Base-by-base conservation (phyloP, 2,888 invertebrate genomes). In the Athalia circularis region DNA sequence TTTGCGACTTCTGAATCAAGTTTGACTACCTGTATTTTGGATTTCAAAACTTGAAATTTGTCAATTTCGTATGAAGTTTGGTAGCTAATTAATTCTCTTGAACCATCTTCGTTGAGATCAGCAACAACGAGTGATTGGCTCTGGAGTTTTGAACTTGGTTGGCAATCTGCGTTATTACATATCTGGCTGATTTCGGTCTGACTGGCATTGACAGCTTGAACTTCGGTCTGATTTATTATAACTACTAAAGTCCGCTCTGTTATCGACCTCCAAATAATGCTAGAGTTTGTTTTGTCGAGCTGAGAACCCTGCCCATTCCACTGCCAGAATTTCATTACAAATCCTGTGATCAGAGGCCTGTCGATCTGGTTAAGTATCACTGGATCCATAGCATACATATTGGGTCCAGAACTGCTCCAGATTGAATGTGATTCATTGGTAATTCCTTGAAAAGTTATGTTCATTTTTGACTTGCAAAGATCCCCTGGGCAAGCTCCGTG, bases 271-370 rank as follows among this genome's bases (percentile, higher is more conserved):
- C 86, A 84, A 9, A 72, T 72, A 5, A 83, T 65, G 59, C 81
- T 61, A 3, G 67, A 64, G 50, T 77, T 79, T 47, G 70, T 57
- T 47, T 52, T 43, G n/a, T 70, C 54, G 9, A 62, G 7, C 43
- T 68, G 43, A 4, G 78, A 82, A 64, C 76, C 72, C 89, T 91
- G 92, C 88, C 91, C 92, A 81, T 92, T 92, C 95, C 95, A 96
- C 86, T 95, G 94, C 96, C 96, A 96, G 90, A 96, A 94, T 91
- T 96, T 96, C 83, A 96, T 90, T 15, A 95, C 94, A 90, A 96
- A 96, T 0, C 96, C 96, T 74, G 94, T 92, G 81, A 95, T 92
- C 68, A 93, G 92, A 0, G 92, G 91, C 83, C 92, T 92, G 65
- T 77, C 91, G 77, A 83, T 90, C 85, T 79, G 86, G 78, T 86